A percentile compares a stretch with the other conserved stretches of the same genome.
These are phyloP conservation scores for Nowickia ferox DNA, from an alignment of 2,888 invertebrate species.

Conservation along the genomic window DNA sequence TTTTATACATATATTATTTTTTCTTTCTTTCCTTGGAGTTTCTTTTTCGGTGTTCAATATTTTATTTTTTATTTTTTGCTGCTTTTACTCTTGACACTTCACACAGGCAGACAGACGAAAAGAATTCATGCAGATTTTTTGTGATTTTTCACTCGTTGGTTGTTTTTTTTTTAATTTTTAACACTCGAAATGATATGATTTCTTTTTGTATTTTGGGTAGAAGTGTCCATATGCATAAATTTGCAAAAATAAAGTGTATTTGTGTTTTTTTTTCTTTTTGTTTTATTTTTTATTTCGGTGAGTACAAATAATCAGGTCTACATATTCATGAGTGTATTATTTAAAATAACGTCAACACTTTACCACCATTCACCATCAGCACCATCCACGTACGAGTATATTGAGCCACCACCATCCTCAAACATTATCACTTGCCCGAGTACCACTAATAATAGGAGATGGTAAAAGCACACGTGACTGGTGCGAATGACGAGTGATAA, in stretches of 20 bases:
- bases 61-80: constrained; percentile 30
- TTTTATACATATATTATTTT: constrained; percentile 7
- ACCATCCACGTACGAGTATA: constrained; percentile 13
- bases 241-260: constrained; percentile 27
- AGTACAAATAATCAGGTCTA: constrained; percentile 51
- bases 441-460: constrained; percentile 1
- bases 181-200: constrained; percentile 74
- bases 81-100: constrained; percentile 62
- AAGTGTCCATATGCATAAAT: constrained; percentile 40
- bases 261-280: background rate
- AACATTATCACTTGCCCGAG: constrained; percentile 1
- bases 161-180: constrained; percentile 66
- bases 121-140: constrained; percentile 64
- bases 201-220: constrained; percentile 53
- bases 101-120: constrained; percentile 29
- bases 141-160: constrained; percentile 18
- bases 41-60: constrained; percentile 44
- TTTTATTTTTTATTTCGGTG: constrained; percentile 2
- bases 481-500: too few relatives aligned
- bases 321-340: constrained; percentile 62
- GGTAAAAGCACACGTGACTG: background rate
- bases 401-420: constrained; percentile 22
- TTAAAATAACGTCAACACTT: constrained; percentile 65
- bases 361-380: constrained; percentile 46
- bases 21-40: background rate